These are phyloP conservation scores for Xanthorhoe spadicearia DNA, from an alignment of 2,888 invertebrate species.

Conservation along the genomic window DNA sequence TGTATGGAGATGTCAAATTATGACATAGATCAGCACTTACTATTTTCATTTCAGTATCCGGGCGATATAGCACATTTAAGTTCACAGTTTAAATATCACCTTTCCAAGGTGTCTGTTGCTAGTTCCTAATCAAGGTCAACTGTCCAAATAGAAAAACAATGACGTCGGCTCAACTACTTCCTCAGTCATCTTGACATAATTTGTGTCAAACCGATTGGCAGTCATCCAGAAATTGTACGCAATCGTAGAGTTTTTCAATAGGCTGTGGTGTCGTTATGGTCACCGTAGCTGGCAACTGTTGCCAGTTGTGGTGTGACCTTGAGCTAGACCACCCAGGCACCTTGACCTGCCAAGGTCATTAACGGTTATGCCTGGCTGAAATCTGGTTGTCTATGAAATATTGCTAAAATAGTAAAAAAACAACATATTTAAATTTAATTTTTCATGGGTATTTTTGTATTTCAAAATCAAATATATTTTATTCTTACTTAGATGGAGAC, in stretches of 20 bases:
- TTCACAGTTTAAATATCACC: background rate
- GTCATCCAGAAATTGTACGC: conserved; percentile 35
- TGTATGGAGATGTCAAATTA: no score
- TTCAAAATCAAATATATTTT: background rate
- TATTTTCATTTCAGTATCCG: no score
- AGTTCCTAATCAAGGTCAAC: conserved; percentile 16
- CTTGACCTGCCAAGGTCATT: conserved; percentile 55
- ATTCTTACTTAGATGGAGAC: no score
- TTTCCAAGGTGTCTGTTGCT: background rate
- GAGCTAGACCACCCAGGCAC: conserved; percentile 51
- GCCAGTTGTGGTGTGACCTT: conserved; percentile 57
- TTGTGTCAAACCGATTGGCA: conserved; percentile 31
- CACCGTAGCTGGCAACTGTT: conserved; percentile 44
- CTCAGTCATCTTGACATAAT: conserved; percentile 32
- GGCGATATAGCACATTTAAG: no score
- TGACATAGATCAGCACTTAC: no score
- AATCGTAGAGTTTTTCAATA: conserved; percentile 37
- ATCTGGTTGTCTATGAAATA: conserved; percentile 23
- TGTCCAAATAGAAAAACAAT: conserved; percentile 21
- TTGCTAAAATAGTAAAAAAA: background rate
- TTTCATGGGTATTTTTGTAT: no score
- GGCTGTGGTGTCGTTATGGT: conserved; percentile 36
- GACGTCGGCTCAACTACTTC: conserved; percentile 21
- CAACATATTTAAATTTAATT: no score
- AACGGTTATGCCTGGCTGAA: conserved; percentile 46